Conservation (phyloP, 2,113 vertebrate genomes). For the Cottus gobio region DNA sequence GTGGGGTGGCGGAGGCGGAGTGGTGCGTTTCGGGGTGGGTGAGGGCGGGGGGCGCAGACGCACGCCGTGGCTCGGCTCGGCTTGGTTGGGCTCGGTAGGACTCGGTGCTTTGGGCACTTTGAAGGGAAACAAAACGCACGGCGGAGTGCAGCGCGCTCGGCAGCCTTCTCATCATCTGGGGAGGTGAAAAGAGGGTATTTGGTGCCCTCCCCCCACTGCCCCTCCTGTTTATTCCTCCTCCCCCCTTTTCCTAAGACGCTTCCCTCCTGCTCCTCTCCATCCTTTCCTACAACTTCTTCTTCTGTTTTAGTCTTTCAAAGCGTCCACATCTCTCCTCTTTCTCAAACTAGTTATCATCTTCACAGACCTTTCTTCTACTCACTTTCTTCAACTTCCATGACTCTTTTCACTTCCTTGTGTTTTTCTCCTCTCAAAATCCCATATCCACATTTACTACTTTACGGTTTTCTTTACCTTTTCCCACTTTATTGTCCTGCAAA, state of each 20-base stretch:
- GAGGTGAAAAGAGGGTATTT: slow-evolving; percentile 49
- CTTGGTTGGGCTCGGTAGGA: slow-evolving; percentile 39
- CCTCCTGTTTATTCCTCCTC: slow-evolving; percentile 37
- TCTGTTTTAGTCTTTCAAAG: neutral
- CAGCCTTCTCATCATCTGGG: slow-evolving; percentile 70
- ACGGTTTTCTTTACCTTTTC: neutral
- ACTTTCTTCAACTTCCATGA: neutral
- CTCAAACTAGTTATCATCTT: neutral
- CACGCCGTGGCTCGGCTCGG: slow-evolving; percentile 32
- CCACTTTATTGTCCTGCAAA: neutral
- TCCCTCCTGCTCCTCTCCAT: slow-evolving; percentile 4
- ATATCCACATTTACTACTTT: neutral
- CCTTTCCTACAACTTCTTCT: neutral
- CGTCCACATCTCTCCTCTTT: neutral
- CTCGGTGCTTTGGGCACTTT: slow-evolving; percentile 53
- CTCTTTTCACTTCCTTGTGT: neutral
- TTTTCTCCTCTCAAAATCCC: neutral
- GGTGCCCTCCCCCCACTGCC: slow-evolving; percentile 44
- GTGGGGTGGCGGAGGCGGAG: slow-evolving; percentile 18
- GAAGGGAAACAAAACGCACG: slow-evolving; percentile 55
- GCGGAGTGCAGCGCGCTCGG: slow-evolving; percentile 64
- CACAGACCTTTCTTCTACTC: neutral
- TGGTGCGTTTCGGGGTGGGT: slow-evolving; percentile 9
- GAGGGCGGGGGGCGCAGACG: slow-evolving; percentile 29
- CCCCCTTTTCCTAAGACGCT: slow-evolving; percentile 41